These are phyloP conservation scores for Iselma pallidipennis DNA, from an alignment of 2,888 invertebrate genomes.

Conservation along the genomic window DNA sequence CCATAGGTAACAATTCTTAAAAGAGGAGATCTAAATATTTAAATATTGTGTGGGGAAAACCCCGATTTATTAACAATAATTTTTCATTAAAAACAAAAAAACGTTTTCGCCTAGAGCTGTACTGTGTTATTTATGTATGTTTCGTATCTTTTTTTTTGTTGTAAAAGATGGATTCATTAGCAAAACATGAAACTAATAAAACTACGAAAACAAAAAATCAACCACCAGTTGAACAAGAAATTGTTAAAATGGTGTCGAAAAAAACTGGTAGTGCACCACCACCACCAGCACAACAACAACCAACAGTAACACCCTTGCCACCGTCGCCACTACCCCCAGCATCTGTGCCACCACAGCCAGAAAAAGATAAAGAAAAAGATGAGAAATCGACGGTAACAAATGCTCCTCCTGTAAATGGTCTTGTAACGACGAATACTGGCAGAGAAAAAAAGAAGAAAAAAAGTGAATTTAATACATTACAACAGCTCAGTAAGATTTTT, in stretches of 20 bases:
- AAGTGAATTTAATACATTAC: slow-evolving; percentile 59
- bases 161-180: slow-evolving; percentile 22
- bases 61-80: no score
- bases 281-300: neutral
- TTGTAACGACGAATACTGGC: slow-evolving; percentile 30
- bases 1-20: no score
- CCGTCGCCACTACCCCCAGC: neutral
- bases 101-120: no score
- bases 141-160: neutral
- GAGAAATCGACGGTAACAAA: slow-evolving; percentile 21
- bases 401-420: slow-evolving; percentile 20
- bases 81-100: no score
- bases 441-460: slow-evolving; percentile 64
- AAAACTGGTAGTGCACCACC: slow-evolving; percentile 12
- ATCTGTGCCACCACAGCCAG: neutral
- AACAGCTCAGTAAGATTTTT: slow-evolving; percentile 59
- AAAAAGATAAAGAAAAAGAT: neutral
- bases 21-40: no score
- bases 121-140: no score
- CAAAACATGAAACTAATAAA: neutral
- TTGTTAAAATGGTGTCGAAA: neutral
- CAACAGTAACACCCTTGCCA: no score
- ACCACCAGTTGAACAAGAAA: slow-evolving; percentile 34
- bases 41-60: no score
- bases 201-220: slow-evolving; percentile 39